Conservation (phyloP, 2,888 invertebrate species). For the Phrixothrix hirtus region DNA sequence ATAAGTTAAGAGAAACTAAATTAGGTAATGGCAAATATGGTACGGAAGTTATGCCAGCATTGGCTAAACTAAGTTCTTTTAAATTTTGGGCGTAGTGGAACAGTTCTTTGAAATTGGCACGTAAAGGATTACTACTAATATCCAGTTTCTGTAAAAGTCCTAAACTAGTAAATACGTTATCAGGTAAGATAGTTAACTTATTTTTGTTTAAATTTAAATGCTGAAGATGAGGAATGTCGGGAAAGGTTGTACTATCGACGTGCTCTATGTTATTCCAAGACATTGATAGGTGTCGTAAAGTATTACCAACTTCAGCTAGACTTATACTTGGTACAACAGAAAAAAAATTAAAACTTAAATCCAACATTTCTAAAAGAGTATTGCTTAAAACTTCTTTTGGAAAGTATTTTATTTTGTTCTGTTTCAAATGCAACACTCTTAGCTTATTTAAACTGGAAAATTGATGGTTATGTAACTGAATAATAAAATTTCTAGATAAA, state of each 20-base stretch:
- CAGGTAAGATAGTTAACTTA: conserved; percentile 81
- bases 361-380: conserved; percentile 77
- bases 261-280: conserved; percentile 82
- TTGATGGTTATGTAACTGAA: conserved; percentile 77
- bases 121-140: conserved; percentile 77
- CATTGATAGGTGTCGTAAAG: conserved; percentile 76
- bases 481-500: conserved; percentile 74
- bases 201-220: conserved; percentile 79
- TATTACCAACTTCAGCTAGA: conserved; percentile 77
- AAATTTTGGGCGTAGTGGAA: conserved; percentile 85
- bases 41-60: conserved; percentile 74
- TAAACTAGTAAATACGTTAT: conserved; percentile 84
- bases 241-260: conserved; percentile 84
- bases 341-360: conserved; percentile 77
- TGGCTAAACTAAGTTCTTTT: conserved; percentile 74
- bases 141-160: conserved; percentile 78
- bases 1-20: conserved; percentile 78
- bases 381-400: conserved; percentile 80
- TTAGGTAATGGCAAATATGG: conserved; percentile 78
- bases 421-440: conserved; percentile 71
- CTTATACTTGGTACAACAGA: conserved; percentile 79
- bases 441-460: conserved; percentile 77
- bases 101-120: conserved; percentile 85
- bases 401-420: conserved; percentile 73
- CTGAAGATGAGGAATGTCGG: conserved; percentile 77